Base-by-base conservation (phyloP, 37 sponge, comb jelly and placozoan species). In the Oscarella lobularis region DNA sequence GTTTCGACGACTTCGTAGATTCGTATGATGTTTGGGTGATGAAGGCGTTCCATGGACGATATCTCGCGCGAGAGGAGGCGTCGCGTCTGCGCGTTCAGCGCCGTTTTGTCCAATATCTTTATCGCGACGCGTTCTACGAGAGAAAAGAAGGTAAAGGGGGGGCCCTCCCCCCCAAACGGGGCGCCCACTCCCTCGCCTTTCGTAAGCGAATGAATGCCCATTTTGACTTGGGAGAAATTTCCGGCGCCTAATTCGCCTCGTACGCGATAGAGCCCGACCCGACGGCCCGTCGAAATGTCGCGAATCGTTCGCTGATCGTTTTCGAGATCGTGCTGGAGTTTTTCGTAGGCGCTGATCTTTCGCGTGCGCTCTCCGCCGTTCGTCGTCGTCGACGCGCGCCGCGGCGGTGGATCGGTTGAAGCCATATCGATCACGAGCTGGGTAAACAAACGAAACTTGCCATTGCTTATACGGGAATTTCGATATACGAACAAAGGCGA, bases 61-160 rank as follows among this genome's bases (percentile, higher is more conserved):
- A 92, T 85, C 72, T 92, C 92, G 20, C 84, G 83, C 31, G 92
- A 85, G n/a, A 92, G 78, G 75, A 92, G 37, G 66, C 69, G 75
- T 31, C 81, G 66, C 1, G 87, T 69, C 9, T 72, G 66, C 29
- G 82, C 84, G 66, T 92, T 85, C 39, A 89, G 66, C 34, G 73
- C 78, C 2, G 84, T 74, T 67, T 89, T 92, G 76, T 92, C 89
- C 2, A 92, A 77, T 30, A 92, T 80, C 76, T 92, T 92, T 2
- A 92, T 82, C 14, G 94, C 94, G 34, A 87, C 88, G 32, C 79
- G 82, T 79, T 92, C 92, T 92, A 81, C n/a, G 54, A 4, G 72
- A 27, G 37, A 36, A 35, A 66, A 29, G 67, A 77, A 1, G 1
- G 20, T 48, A 48, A 9, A 48, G 60, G 14, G 9, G 20, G 14